A percentile compares a stretch with the other conserved stretches of the same genome.
These are phyloP conservation scores for Pantherophis guttatus DNA, from an alignment of 2,113 vertebrate species.

Conservation along the genomic window DNA sequence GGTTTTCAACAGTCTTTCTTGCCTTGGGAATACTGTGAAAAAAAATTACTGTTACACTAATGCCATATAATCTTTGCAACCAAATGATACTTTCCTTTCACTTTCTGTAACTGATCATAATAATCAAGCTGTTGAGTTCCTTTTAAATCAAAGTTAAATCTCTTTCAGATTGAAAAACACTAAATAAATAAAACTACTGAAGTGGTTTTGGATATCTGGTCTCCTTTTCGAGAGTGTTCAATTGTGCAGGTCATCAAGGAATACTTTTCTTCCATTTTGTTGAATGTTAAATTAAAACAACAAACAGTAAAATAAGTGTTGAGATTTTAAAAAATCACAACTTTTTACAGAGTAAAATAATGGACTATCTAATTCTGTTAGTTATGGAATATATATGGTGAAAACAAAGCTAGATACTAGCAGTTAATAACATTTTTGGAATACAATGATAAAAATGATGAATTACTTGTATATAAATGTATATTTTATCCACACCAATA, in stretches of 20 bases:
- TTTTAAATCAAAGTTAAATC: not conserved
- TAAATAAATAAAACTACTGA: not conserved
- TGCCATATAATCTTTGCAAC: not conserved
- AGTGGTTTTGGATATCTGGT: not conserved
- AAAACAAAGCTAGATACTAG: not conserved
- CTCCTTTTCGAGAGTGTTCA: not conserved
- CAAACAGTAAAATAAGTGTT: not conserved
- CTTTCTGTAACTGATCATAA: not conserved
- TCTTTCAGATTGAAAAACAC: not conserved
- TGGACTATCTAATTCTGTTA: not conserved
- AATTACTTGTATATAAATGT: not conserved
- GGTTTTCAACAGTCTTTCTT: not conserved
- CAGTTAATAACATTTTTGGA: not conserved
- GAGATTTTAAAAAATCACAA: not conserved
- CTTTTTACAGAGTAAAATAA: not conserved
- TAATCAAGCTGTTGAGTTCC: not conserved
- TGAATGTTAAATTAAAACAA: not conserved
- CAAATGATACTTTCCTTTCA: not conserved
- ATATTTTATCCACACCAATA: not conserved
- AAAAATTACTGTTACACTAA: not conserved
- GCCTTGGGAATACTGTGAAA: not conserved
- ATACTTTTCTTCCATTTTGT: not conserved
- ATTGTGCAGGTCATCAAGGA: not conserved
- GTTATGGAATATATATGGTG: not conserved
- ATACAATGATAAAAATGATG: not conserved